Conservation (phyloP, 2,888 invertebrate species). For the Dicranocentrus wangi region DNA sequence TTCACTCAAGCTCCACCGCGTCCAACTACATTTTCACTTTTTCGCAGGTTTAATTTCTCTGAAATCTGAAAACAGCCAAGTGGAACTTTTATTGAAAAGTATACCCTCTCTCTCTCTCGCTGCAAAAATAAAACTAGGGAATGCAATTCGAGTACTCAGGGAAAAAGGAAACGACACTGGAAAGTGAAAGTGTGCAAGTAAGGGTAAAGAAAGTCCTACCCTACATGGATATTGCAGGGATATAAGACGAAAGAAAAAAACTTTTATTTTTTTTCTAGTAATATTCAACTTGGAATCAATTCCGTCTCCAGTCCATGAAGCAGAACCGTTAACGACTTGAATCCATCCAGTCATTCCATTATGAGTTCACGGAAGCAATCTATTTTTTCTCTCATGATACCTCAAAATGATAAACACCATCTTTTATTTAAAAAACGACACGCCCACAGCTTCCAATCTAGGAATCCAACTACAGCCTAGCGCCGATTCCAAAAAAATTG, state of each 20-base stretch:
- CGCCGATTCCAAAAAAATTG: not conserved
- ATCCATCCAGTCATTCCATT: not conserved
- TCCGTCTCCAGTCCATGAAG: not conserved
- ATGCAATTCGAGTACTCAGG: no score
- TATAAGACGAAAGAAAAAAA: no score
- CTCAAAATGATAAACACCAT: not conserved
- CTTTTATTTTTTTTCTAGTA: no score
- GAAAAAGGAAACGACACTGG: no score
- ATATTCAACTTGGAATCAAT: not conserved
- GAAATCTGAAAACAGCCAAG: not conserved
- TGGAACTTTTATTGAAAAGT: not conserved
- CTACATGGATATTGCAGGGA: no score
- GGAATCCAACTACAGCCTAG: no score
- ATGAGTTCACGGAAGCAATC: not conserved
- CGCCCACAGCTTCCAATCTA: no score
- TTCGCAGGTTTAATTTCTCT: constrained; percentile 50
- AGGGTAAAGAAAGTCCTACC: no score
- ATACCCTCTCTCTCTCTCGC: no score
- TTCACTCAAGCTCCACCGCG: constrained; percentile 41
- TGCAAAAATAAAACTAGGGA: no score
- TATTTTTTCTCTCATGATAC: not conserved
- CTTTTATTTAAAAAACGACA: constrained; percentile 14
- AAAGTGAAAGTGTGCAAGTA: no score
- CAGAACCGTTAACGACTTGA: not conserved
- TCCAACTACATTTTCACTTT: constrained; percentile 44